Percentiles rank a stretch among this genome's conserved stretches.
phyloP scores from a whole-genome alignment of 2,797 vertebrate species.

The Iguana delicatissima region DNA sequence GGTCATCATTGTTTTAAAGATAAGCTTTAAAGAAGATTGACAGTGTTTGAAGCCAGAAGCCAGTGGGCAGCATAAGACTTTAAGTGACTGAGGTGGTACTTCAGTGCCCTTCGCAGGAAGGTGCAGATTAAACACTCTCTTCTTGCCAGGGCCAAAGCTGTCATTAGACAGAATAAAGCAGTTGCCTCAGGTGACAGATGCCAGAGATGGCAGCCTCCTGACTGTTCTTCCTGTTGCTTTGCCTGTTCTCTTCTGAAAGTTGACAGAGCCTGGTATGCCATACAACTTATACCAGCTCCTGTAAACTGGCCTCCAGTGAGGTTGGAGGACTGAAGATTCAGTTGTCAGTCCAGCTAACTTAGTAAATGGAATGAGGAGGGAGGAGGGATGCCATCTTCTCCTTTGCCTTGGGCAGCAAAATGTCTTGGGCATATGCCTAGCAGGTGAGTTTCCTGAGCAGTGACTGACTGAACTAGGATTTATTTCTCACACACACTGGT shows the following conservation, averaged over 20 bases:
- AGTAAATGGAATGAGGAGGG: not conserved
- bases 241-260: no score
- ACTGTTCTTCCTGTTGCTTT: no score
- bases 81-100: not conserved
- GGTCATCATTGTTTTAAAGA: no score
- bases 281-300: no score
- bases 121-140: not conserved
- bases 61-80: not conserved
- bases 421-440: not conserved
- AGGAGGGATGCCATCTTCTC: no score
- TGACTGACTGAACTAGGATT: not conserved
- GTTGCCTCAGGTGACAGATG: no score
- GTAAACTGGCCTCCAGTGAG: not conserved
- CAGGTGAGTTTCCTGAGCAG: not conserved
- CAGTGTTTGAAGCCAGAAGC: not conserved
- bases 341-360: not conserved
- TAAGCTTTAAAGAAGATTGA: not conserved
- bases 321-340: no score
- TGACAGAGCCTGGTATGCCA: no score
- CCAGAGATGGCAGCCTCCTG: no score
- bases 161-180: no score
- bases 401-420: not conserved
- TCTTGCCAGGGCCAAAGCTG: not conserved
- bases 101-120: not conserved
- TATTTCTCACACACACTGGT: not conserved